Percentiles rank a stretch among this genome's conserved stretches.
Conservation (phyloP, 2,113 vertebrate genomes). For the Dolichotis patagonum region DNA sequence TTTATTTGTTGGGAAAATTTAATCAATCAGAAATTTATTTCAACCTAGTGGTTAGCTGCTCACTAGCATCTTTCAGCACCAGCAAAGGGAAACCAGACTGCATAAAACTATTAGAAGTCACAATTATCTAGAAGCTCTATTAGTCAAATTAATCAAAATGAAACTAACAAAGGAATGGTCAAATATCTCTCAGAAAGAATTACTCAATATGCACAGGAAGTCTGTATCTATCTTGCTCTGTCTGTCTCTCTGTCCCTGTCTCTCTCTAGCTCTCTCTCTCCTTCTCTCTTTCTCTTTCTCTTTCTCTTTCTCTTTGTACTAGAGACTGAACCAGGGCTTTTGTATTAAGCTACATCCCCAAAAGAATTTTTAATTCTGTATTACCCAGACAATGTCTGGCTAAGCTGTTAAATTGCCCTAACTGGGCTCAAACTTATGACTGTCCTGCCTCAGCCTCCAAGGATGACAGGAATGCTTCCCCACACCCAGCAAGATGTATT, state of each 20-base stretch:
- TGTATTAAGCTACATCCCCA: neutral
- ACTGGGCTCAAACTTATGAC: neutral
- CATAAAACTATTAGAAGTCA: constrained; percentile 43
- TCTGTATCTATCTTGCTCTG: neutral
- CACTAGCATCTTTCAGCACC: constrained; percentile 30
- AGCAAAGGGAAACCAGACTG: neutral
- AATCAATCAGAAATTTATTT: constrained; percentile 15
- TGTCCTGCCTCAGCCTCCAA: neutral
- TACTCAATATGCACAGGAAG: neutral
- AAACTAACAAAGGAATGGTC: neutral
- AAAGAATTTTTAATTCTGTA: neutral
- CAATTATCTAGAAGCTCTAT: constrained; percentile 37
- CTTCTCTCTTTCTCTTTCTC: neutral
- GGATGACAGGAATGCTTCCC: neutral
- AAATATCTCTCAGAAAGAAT: constrained; percentile 26
- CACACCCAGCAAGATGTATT: neutral
- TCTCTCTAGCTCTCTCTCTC: too few relatives aligned
- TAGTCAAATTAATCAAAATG: constrained; percentile 26
- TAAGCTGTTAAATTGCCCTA: neutral
- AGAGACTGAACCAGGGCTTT: neutral
- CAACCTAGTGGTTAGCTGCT: neutral
- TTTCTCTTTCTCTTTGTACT: too few relatives aligned
- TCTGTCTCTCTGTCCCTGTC: too few relatives aligned
- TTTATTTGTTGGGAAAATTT: constrained; percentile 34
- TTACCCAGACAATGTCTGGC: neutral